Base-by-base conservation (phyloP, 2,797 vertebrate genomes). In the Phyllotis vaccarum region DNA sequence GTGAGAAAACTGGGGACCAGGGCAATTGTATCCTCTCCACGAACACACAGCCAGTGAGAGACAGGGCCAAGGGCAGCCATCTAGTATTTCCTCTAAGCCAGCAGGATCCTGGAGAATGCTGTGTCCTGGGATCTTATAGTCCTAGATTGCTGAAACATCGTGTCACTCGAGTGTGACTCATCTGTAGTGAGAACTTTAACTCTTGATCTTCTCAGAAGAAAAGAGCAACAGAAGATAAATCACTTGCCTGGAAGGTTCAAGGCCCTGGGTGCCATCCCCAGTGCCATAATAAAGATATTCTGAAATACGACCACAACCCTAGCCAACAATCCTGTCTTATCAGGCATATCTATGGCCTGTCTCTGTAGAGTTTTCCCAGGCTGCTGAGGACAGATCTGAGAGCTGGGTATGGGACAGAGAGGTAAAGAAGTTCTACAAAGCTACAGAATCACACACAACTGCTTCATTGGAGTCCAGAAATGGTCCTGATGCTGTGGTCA, bases 71-170 rank as follows among this genome's bases (percentile, higher is more conserved):
- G 37, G 40, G 10, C 40, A 43, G 19, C 66, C 21, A 64, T 17
- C 14, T 46, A 19, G 34, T 2, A 2, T 87, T 92, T 95, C 64
- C 80, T n/a, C 9, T 34, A 37, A 54, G 21, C 40, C 62, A 27
- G 46, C 34, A 1, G 7, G 12, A 54, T 79, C 62, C 24, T 75
- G 6, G 3, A 5, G n/a, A 46, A 34, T 1, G 14, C 12, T 6
- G 29, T 1, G 5, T 6, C 13, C 52, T 10, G 34, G 60, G 70
- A 16, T 37, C 75, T 62, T 5, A 13, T 7, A 56, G 43, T n/a
- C 37, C 21, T 34, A 37, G 5, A 0, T 13, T 10, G 29, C 19
- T 46, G n/a, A 58, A 31, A 19, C 0, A 0, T 78, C 8, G 16
- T 54, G 70, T 60, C 3, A 3, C 70, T 78, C 16, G 10, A 16